phyloP scores from a whole-genome alignment of 2,113 vertebrate species.

The Trachemys scripta region DNA sequence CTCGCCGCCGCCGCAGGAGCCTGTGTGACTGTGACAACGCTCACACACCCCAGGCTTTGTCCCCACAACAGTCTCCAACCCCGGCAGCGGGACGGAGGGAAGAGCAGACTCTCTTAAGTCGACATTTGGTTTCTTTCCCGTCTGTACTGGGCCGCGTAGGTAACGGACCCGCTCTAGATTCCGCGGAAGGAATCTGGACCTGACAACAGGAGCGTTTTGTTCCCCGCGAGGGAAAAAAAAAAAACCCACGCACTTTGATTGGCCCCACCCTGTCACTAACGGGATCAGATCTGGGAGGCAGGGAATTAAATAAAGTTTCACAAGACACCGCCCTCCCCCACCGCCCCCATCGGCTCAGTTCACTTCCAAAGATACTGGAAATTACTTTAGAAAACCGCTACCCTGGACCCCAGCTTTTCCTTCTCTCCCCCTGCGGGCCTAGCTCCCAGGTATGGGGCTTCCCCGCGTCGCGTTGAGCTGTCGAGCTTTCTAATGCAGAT shows the following conservation, averaged over 20 bases:
- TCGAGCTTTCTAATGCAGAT: slow-evolving; percentile 77
- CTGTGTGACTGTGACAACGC: neutral
- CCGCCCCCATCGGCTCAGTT: neutral
- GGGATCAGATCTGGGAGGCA: neutral
- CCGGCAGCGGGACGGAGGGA: neutral
- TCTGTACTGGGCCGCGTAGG: neutral
- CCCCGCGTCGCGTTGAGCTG: slow-evolving; percentile 16
- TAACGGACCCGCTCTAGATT: neutral
- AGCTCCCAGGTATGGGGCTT: slow-evolving; percentile 50
- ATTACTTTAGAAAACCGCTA: neutral
- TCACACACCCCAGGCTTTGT: neutral
- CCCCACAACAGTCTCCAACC: neutral
- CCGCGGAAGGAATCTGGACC: neutral
- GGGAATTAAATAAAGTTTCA: neutral
- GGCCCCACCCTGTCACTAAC: no score
- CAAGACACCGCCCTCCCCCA: no score
- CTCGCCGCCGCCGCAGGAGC: neutral
- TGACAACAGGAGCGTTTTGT: no score
- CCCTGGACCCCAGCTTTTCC: neutral
- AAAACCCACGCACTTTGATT: no score
- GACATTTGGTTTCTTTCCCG: neutral
- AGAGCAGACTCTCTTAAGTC: neutral
- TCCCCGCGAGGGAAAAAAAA: no score
- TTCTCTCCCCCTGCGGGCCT: neutral
- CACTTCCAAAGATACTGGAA: neutral